Conservation (phyloP, 2,113 vertebrate genomes). For the Desmodus rotundus region DNA sequence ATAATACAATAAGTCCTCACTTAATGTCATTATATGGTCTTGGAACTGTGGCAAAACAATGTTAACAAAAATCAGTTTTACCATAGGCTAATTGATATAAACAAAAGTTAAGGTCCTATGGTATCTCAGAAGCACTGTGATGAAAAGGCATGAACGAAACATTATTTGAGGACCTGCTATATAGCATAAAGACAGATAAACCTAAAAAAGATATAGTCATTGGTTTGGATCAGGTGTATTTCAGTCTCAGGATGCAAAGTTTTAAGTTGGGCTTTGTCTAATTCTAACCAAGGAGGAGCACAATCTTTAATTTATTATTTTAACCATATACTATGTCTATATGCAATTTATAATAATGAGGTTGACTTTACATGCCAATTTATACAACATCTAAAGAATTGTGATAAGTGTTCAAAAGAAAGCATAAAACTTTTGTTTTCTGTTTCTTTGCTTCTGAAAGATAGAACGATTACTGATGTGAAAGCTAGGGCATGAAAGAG, state of each 20-base stretch:
- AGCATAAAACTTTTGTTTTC: neutral
- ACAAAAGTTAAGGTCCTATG: neutral
- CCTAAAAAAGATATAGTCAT: neutral
- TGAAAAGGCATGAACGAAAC: neutral
- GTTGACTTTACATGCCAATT: neutral
- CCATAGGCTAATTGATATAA: neutral
- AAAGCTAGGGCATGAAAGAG: neutral
- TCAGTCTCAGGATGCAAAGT: neutral
- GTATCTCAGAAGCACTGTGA: neutral
- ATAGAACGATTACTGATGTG: neutral
- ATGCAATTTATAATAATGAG: neutral
- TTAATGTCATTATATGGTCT: neutral
- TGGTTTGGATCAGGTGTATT: neutral
- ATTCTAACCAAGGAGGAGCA: neutral
- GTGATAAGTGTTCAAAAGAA: neutral
- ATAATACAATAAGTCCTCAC: neutral
- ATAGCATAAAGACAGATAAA: neutral
- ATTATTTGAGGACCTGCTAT: neutral
- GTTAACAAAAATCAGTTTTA: neutral
- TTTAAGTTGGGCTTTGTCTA: neutral
- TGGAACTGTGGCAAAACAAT: neutral
- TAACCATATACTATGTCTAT: neutral
- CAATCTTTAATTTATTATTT: neutral
- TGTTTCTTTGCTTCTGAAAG: conserved; percentile 5
- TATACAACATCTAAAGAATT: neutral